These are phyloP conservation scores for Vesta saturnalis DNA, from an alignment of 2,888 invertebrate genomes.

Conservation along the genomic window DNA sequence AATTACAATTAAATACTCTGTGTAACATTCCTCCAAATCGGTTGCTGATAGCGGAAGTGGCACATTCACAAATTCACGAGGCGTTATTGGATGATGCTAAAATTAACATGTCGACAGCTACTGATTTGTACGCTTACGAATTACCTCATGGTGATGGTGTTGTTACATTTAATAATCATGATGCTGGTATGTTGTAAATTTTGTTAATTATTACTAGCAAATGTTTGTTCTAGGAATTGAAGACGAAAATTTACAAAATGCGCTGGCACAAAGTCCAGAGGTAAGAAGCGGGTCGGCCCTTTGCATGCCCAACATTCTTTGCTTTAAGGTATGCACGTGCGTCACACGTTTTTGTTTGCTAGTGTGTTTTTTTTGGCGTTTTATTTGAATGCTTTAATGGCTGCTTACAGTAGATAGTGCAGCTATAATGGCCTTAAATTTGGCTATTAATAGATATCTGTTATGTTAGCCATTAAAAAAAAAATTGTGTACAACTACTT, in stretches of 20 bases:
- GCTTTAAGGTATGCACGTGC: constrained; percentile 80
- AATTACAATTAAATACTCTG: constrained; percentile 73
- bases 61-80: constrained; percentile 74
- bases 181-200: background rate
- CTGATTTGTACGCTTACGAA: constrained; percentile 76
- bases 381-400: background rate
- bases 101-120: constrained; percentile 64
- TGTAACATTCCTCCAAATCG: constrained; percentile 71
- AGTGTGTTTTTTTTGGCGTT: constrained; percentile 17
- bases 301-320: constrained; percentile 88
- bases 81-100: constrained; percentile 66
- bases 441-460: no score
- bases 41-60: constrained; percentile 77
- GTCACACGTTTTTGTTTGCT: constrained; percentile 28
- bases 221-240: constrained; percentile 51
- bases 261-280: constrained; percentile 65
- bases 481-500: no score
- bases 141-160: constrained; percentile 61
- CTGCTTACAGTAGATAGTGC: no score
- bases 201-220: background rate
- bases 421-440: no score
- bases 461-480: no score
- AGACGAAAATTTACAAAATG: constrained; percentile 54
- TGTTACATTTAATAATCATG: background rate
- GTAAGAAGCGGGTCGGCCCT: constrained; percentile 79